Percentiles rank a stretch among this genome's conserved stretches.
Conservation (phyloP, 1,140 invertebrate genomes). For the Epicauta chinensis region DNA sequence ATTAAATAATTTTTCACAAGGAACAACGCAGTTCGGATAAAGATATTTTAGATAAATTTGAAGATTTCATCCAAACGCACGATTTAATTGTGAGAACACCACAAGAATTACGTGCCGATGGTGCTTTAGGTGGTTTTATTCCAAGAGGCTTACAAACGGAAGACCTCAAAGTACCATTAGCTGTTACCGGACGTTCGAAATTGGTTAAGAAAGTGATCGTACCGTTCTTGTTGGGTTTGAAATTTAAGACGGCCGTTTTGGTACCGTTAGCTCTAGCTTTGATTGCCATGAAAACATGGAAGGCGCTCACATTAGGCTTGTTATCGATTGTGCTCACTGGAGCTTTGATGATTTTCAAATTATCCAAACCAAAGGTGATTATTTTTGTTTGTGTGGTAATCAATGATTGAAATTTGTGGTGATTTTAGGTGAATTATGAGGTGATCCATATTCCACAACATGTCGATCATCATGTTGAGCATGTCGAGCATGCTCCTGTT, state of each 20-base stretch:
- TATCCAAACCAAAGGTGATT: constrained; percentile 71
- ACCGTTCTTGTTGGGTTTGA: constrained; percentile 75
- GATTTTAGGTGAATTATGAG: constrained; percentile 62
- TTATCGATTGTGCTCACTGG: constrained; percentile 73
- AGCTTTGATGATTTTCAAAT: constrained; percentile 76
- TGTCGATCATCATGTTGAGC: constrained; percentile 57
- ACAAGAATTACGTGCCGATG: constrained; percentile 49
- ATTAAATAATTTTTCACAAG: constrained; percentile 25
- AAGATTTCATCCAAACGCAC: constrained; percentile 58
- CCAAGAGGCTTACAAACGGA: constrained; percentile 64
- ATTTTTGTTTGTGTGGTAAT: not conserved
- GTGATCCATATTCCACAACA: constrained; percentile 76
- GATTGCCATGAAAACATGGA: constrained; percentile 82
- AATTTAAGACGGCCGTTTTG: constrained; percentile 75
- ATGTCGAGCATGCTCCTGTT: constrained; percentile 48
- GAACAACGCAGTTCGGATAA: constrained; percentile 27
- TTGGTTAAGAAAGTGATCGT: constrained; percentile 77
- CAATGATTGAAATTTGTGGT: not conserved
- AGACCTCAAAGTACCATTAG: constrained; percentile 60
- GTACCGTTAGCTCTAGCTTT: constrained; percentile 71
- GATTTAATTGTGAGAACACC: constrained; percentile 57
- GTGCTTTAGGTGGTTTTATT: constrained; percentile 51
- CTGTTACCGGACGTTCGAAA: constrained; percentile 47
- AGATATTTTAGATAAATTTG: constrained; percentile 56
- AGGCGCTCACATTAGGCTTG: constrained; percentile 75